Evolutionary conservation across 2,888 invertebrate genomes (phyloP), one percentile per base, ranked within the genome.

Genomic region (Priocnemis perturbator): DNA sequence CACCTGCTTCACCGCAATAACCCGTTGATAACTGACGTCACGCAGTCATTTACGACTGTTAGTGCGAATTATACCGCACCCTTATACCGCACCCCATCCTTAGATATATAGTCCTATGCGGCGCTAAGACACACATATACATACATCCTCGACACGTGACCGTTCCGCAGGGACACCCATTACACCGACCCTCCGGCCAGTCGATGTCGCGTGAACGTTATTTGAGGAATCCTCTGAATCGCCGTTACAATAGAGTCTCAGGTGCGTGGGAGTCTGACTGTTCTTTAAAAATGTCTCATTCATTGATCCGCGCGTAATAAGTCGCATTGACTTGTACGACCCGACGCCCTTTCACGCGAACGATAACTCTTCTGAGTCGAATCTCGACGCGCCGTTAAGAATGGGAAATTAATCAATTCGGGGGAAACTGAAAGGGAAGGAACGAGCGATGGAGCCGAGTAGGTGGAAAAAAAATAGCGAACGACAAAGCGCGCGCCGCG

Each of bases 81-180:
- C 53, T 48, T 11, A 11, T 37, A 37, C 37, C 37, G 37, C 37
- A 37, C 37, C 17, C 20, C 50, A 50, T 20, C 5, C 50, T 50
- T 50, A 15, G 37, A 37, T 37, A 37, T 37, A 37, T 37, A 17
- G 50, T n/a, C n/a, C n/a, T 9, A 5, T 20, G 17, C 50, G 1
- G 20, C 20, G 20, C 23, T 20, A 53, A 3, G 53, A 53, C 23
- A 53, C 15, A 37, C 37, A 11, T 37, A 37, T 11, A 37, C 37
- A 11, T 11, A 37, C 37, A 37, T 37, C 11, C 37, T 7, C 58
- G 68, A 62, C 77, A 77, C 74, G 79, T 75, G 79, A 69, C 72
- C 71, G 57, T 66, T 68, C 76, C 76, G 64, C 48, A 9, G 75
- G 74, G 79, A 79, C 69, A 71, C 71, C 76, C 74, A 76, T 76